Percentiles rank a stretch among this genome's conserved stretches.
Conservation (phyloP, 2,888 invertebrate genomes). For the Alviniconcha strummeri region DNA sequence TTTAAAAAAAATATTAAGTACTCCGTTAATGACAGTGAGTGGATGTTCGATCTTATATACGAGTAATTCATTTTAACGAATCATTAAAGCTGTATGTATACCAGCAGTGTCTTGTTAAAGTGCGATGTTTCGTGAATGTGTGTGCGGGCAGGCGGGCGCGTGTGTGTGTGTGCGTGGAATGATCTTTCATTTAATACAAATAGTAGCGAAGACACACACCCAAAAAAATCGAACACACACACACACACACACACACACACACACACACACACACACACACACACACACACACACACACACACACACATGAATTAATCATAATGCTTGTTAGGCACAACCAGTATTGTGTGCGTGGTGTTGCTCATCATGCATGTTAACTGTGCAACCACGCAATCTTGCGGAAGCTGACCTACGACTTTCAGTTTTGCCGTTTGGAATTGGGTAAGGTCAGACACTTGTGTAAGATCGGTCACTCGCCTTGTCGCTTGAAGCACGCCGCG, state of each 20-base stretch:
- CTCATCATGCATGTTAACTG: not conserved
- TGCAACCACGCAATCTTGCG: not conserved
- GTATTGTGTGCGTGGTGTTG: not conserved
- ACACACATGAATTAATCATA: not conserved
- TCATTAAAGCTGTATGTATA: not conserved
- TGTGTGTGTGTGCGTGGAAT: not conserved
- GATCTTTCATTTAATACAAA: no score
- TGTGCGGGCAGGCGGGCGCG: not conserved
- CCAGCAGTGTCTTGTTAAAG: no score
- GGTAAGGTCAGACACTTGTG: no score
- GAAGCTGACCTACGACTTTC: not conserved
- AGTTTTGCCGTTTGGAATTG: not conserved
- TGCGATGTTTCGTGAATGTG: not conserved
- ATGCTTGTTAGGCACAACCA: no score
- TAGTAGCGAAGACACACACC: not conserved
- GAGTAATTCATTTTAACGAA: not conserved
- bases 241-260: conserved; percentile 9
- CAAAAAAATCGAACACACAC: not conserved
- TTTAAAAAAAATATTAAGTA: no score
- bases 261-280: not conserved
- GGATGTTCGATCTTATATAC: no score
- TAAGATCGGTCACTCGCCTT: no score
- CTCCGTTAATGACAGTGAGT: no score
- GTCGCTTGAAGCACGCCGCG: no score
- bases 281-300: not conserved